These are phyloP conservation scores for Phyto melanocephala DNA, from an alignment of 2,888 invertebrate genomes.

Conservation along the genomic window DNA sequence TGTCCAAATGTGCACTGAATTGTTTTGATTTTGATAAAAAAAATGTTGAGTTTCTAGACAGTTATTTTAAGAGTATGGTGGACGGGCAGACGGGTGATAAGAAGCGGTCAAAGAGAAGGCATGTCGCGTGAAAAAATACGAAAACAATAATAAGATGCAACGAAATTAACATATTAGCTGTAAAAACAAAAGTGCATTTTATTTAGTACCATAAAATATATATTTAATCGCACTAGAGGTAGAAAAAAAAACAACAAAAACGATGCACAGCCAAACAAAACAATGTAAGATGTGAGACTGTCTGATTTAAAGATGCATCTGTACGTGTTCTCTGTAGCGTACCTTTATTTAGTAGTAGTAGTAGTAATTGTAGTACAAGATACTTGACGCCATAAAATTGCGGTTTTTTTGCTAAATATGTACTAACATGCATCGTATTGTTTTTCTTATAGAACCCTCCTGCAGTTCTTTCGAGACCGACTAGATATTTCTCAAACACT, in stretches of 20 bases:
- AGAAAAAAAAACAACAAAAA: conserved; percentile 1
- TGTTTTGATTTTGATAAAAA: conserved; percentile 56
- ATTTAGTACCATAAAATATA: background rate
- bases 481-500: background rate
- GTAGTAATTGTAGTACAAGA: conserved; percentile 6
- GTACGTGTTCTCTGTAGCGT: background rate
- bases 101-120: background rate
- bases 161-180: background rate
- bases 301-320: background rate
- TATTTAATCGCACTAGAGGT: conserved; percentile 21
- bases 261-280: background rate
- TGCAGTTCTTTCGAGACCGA: background rate
- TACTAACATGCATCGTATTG: conserved; percentile 31
- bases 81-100: background rate
- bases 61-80: background rate
- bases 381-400: conserved; percentile 49
- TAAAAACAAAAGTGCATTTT: conserved; percentile 11
- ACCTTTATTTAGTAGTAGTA: background rate
- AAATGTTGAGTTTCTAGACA: background rate
- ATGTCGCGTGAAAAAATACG: conserved; percentile 32
- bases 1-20: conserved; percentile 59
- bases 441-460: conserved; percentile 23
- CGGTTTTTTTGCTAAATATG: conserved; percentile 10
- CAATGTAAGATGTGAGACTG: background rate
- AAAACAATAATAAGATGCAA: conserved; percentile 27